These are phyloP conservation scores for Macrosiphum euphorbiae DNA, from an alignment of 2,888 invertebrate species.

Conservation along the genomic window DNA sequence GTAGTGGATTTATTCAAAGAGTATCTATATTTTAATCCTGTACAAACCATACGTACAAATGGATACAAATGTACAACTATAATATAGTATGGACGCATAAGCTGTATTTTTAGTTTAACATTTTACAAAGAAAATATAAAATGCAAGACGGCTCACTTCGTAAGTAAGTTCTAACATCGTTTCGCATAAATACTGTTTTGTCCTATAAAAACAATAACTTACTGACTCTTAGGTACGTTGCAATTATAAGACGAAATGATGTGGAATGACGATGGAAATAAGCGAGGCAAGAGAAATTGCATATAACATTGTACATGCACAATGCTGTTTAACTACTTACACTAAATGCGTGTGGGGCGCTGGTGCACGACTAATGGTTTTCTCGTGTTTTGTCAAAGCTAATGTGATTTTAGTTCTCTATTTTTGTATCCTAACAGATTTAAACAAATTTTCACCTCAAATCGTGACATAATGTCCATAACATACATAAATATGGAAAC, in stretches of 20 bases:
- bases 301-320: slow-evolving; percentile 26
- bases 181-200: background rate
- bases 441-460: slow-evolving; percentile 46
- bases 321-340: slow-evolving; percentile 11
- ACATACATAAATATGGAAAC: background rate
- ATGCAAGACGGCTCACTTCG: background rate
- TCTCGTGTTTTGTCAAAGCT: slow-evolving; percentile 56
- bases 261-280: background rate
- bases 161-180: background rate
- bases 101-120: background rate
- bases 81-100: background rate
- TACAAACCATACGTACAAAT: background rate
- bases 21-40: background rate
- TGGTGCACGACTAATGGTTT: slow-evolving; percentile 57
- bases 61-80: background rate
- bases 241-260: slow-evolving; percentile 26
- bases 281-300: slow-evolving; percentile 26
- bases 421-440: slow-evolving; percentile 38
- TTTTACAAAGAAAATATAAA: background rate
- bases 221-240: background rate
- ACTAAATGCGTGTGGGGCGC: background rate
- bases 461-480: slow-evolving; percentile 9
- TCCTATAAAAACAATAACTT: slow-evolving; percentile 18
- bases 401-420: slow-evolving; percentile 50
- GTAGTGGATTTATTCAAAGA: background rate